Conservation (phyloP, 2,113 vertebrate genomes). For the Plecturocebus donacophilus region DNA sequence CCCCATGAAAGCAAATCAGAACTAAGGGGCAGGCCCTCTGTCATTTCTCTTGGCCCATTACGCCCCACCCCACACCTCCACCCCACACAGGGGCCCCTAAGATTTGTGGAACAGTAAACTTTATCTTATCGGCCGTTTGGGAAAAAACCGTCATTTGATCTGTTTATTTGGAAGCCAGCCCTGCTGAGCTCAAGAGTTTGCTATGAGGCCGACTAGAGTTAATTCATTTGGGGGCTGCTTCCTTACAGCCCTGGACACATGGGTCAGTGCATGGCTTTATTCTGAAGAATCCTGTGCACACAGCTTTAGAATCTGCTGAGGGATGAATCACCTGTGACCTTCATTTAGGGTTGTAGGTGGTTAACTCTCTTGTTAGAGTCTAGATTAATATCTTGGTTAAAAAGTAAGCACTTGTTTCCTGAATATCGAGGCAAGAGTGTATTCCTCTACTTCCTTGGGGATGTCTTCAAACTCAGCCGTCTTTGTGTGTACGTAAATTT, state of each 20-base stretch:
- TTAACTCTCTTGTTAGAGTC: not conserved
- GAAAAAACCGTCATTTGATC: not conserved
- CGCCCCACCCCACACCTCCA: not conserved
- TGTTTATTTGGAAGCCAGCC: slow-evolving; percentile 31
- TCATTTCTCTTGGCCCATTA: not conserved
- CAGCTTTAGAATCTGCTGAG: not conserved
- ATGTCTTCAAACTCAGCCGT: not conserved
- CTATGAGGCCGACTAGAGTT: not conserved
- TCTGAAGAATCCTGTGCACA: rapidly evolving
- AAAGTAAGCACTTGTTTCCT: not conserved
- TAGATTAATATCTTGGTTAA: not conserved
- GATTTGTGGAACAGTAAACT: not conserved
- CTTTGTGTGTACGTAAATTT: not conserved
- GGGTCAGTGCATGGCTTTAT: not conserved
- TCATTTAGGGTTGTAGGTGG: not conserved
- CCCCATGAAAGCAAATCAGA: not conserved
- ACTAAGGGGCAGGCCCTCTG: not conserved
- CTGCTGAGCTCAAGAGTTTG: slow-evolving; percentile 10
- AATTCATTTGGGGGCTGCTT: not conserved
- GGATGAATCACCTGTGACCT: not conserved
- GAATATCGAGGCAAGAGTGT: not conserved
- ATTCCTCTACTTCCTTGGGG: not conserved
- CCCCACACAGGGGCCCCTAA: not conserved
- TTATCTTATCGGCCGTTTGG: slow-evolving; percentile 45
- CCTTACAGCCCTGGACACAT: not conserved